phyloP scores from a whole-genome alignment of 1,140 invertebrate genomes.

The Cydia amplana region DNA sequence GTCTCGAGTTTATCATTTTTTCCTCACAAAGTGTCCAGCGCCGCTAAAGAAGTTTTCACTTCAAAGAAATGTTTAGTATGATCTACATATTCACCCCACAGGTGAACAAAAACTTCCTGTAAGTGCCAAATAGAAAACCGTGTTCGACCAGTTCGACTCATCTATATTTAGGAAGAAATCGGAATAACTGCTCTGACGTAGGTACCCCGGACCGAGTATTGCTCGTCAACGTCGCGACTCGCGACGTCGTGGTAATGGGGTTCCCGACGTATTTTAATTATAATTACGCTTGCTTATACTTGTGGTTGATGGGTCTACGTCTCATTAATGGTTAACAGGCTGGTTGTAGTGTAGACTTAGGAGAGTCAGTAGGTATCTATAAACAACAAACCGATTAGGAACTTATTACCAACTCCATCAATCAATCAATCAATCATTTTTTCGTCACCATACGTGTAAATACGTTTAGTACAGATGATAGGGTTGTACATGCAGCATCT shows the following conservation, averaged over 20 bases:
- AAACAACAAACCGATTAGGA: background rate
- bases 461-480: too few relatives aligned
- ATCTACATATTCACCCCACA: too few relatives aligned
- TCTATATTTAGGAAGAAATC: background rate
- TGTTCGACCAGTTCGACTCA: background rate
- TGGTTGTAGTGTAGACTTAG: background rate
- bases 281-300: slow-evolving; percentile 17
- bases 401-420: too few relatives aligned
- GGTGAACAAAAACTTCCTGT: too few relatives aligned
- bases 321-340: too few relatives aligned
- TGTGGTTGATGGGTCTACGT: background rate
- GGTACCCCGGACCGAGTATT: background rate
- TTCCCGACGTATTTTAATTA: slow-evolving; percentile 29
- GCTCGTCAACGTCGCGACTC: slow-evolving; percentile 11
- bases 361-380: background rate
- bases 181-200: background rate
- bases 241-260: slow-evolving; percentile 6
- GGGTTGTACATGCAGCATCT: too few relatives aligned
- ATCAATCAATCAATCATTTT: too few relatives aligned
- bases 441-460: too few relatives aligned
- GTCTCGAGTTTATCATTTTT: too few relatives aligned
- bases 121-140: background rate
- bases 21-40: too few relatives aligned
- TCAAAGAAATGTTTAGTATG: too few relatives aligned
- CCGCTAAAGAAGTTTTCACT: too few relatives aligned